Base-by-base conservation (phyloP, 2,888 invertebrate species). In the Mythimna loreyi region DNA sequence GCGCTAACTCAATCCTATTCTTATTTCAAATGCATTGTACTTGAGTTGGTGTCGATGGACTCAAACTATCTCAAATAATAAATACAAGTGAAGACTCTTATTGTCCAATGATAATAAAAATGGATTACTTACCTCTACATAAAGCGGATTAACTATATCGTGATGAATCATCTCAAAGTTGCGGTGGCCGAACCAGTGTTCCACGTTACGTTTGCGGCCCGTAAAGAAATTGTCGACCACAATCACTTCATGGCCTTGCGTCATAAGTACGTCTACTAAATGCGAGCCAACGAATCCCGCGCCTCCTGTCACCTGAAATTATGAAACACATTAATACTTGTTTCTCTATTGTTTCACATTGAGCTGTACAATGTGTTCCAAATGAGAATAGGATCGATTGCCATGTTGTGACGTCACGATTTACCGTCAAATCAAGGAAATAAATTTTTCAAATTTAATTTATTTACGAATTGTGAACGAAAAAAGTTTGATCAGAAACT, bases 261-360 rank as follows among this genome's bases (percentile, higher is more conserved):
- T 96, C 99, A 99, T 99, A 63, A 99, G 96, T 80, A 97, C 96
- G 92, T 99, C 99, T 0, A 99, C 99, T 33, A 99, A 96, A 93
- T 99, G 99, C 0, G 99, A 99, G 0, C 99, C 99, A n/a, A 99
- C 99, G 96, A 99, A 99, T 3, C 99, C 99, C 8, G 99, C 99
- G 16, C 99, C 99, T 56, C 99, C 99, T 9, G 99, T 99, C 62
- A 99, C 97, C 97, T 98, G 92, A 50, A 95, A 87, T 45, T 16
- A 45, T 9, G 21, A 3, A 11, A 56, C 2, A 23, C 6, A 50
- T 50, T 16, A 45, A n/a, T 45, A n/a, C 19, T 19, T 4, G 19
- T 40, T 40, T 40, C 40, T 40, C 6, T 40, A 19, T 6, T 40
- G 40, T 40, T 40, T 40, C 16, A 40, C 16, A 16, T 5, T 40